Conservation (phyloP, 2,888 invertebrate species). For the Hypercompe scribonia region DNA sequence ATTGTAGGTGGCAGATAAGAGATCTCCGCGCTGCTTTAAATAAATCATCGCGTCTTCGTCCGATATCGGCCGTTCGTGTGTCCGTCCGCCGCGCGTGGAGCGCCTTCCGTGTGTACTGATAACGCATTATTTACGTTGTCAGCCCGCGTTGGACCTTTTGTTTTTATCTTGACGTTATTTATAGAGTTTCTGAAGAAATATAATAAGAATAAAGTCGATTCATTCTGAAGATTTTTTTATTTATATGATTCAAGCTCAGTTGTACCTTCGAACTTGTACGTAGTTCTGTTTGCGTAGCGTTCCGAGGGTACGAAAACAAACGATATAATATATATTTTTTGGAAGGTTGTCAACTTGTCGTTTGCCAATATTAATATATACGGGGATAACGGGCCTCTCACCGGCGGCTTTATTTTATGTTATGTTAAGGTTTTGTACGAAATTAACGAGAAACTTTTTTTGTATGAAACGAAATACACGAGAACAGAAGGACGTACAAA, state of each 20-base stretch:
- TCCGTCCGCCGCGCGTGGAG: conserved; percentile 52
- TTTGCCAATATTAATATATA: conserved; percentile 65
- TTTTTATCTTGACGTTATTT: conserved; percentile 62
- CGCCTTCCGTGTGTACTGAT: conserved; percentile 59
- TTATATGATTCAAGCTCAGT: conserved; percentile 54
- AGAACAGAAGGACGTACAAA: conserved; percentile 7
- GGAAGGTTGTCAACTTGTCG: conserved; percentile 69
- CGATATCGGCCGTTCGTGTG: conserved; percentile 42
- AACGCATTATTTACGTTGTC: conserved; percentile 73
- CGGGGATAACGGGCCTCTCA: conserved; percentile 53
- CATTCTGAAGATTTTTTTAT: conserved; percentile 55
- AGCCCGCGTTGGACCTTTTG: conserved; percentile 58
- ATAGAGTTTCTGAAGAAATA: conserved; percentile 57
- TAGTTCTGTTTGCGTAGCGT: conserved; percentile 56
- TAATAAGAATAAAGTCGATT: conserved; percentile 56
- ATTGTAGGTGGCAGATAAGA: conserved; percentile 86
- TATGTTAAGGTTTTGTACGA: conserved; percentile 46
- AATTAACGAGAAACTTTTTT: conserved; percentile 44
- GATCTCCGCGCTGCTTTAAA: conserved; percentile 79
- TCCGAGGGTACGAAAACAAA: conserved; percentile 55
- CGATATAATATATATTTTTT: conserved; percentile 61
- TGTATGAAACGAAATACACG: conserved; percentile 17
- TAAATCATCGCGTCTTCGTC: conserved; percentile 75
- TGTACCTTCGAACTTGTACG: conserved; percentile 44
- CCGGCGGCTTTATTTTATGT: conserved; percentile 52